Evolutionary conservation across 2,888 invertebrate species (phyloP).

Genomic region (Pocota personata): DNA sequence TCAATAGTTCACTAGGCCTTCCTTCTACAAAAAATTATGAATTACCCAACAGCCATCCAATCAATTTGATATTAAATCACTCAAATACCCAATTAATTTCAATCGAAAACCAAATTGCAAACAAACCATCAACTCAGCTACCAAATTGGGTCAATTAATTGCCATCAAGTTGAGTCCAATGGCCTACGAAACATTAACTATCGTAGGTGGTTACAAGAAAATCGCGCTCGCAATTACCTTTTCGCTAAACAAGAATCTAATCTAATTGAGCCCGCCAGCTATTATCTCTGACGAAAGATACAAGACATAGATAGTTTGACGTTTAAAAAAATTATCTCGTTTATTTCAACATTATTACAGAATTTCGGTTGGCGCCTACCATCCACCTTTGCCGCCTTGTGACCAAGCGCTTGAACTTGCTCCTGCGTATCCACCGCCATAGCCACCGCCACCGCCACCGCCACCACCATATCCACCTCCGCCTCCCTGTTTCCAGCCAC

Average conservation of each 20-base stretch:
- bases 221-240: constrained; percentile 7
- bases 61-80: not conserved
- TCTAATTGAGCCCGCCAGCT: constrained; percentile 10
- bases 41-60: not conserved
- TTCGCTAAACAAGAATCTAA: not conserved
- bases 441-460: constrained; percentile 57
- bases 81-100: not conserved
- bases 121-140: not conserved
- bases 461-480: constrained; percentile 71
- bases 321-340: constrained; percentile 3
- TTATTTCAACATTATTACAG: not conserved
- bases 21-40: not conserved
- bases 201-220: constrained; percentile 10
- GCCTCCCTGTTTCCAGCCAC: constrained; percentile 59
- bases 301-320: too few species aligned
- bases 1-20: not conserved
- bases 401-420: constrained; percentile 65
- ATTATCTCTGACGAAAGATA: constrained; percentile 21
- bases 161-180: constrained; percentile 4
- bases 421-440: constrained; percentile 59
- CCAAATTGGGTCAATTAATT: constrained; percentile 17
- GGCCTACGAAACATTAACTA: not conserved
- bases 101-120: not conserved
- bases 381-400: constrained; percentile 57
- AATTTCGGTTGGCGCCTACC: not conserved